Base-by-base conservation (phyloP, 2,888 invertebrate genomes). In the Ctena decussata region DNA sequence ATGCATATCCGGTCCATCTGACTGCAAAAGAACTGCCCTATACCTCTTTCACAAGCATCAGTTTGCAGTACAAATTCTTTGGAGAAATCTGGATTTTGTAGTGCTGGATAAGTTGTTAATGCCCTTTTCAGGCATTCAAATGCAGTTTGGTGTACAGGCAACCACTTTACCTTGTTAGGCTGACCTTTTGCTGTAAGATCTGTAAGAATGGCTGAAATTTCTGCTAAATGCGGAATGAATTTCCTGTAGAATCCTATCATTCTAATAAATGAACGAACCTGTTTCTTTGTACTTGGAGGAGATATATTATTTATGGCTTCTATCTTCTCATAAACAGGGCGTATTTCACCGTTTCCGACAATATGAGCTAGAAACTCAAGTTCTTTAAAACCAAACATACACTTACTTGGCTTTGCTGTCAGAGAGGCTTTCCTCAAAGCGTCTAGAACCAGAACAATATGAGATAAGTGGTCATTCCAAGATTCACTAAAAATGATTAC, bases 171-270 rank as follows among this genome's bases (percentile, higher is more conserved):
- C 35, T 76, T 70, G 57, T 72, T 84, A 73, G 84, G 75, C 6
- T 35, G 32, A 35, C 70, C 60, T 49, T 81, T 70, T 21, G 11
- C n/a, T n/a, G 78, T 77, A 35, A 87, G 39, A 53, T 85, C 85
- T 12, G 80, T 80, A 15, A 87, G 39, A 30, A 77, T 78, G 21
- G 83, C 79, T 27, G 83, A 72, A n/a, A 81, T 46, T 27, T 77
- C 65, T 37, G 83, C 70, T 46, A 87, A 84, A 49, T 85, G 77
- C 6, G 80, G 74, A 41, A 89, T 84, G 32, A 78, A 84, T 32
- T 80, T 75, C 37, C 78, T 65, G 57, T 86, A 88, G 46, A 73
- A 86, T 18, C 76, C 76, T 37, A 80, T 72, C 69, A 80, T 27
- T 53, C 83, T 85, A 44, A 85, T 35, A 53, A 85, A 85, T 0